Percentiles rank a stretch among this genome's conserved stretches.
Evolutionary conservation across 1,140 invertebrate genomes (phyloP).

Genomic region (Stegodyphus mimosarum): DNA sequence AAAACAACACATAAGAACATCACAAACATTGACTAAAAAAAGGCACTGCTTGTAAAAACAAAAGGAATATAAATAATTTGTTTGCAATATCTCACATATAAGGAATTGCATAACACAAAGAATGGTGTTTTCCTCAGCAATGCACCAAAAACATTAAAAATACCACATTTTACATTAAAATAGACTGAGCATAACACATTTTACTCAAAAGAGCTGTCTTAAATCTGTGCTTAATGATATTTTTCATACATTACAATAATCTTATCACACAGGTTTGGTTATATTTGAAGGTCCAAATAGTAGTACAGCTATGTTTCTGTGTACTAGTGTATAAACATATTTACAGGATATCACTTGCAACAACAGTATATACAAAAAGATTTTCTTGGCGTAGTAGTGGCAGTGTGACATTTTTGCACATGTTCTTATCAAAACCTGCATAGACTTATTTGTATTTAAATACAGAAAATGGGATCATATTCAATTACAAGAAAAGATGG

Average conservation of each 20-base stretch:
- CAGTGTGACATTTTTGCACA: background rate
- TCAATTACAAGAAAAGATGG: no score
- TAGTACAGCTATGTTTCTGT: constrained; percentile 26
- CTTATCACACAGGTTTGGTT: background rate
- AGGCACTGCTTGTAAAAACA: background rate
- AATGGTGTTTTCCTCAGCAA: constrained; percentile 17
- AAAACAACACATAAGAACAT: background rate
- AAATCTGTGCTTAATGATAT: constrained; percentile 22
- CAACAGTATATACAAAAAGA: constrained; percentile 44
- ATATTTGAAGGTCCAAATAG: background rate
- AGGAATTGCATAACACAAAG: background rate
- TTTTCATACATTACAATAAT: constrained; percentile 18
- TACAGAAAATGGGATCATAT: no score
- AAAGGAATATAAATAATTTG: constrained; percentile 1
- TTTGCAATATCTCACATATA: background rate
- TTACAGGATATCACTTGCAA: constrained; percentile 28
- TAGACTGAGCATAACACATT: constrained; percentile 22
- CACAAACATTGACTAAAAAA: background rate
- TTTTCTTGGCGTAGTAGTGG: constrained; percentile 36
- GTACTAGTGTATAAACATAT: constrained; percentile 49
- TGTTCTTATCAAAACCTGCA: constrained; percentile 8
- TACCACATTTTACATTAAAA: constrained; percentile 13
- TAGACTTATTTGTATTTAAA: background rate
- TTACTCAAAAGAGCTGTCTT: background rate
- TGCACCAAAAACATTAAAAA: background rate